These are phyloP conservation scores for Abscondita cerata DNA, from an alignment of 2,888 invertebrate species.

Conservation along the genomic window DNA sequence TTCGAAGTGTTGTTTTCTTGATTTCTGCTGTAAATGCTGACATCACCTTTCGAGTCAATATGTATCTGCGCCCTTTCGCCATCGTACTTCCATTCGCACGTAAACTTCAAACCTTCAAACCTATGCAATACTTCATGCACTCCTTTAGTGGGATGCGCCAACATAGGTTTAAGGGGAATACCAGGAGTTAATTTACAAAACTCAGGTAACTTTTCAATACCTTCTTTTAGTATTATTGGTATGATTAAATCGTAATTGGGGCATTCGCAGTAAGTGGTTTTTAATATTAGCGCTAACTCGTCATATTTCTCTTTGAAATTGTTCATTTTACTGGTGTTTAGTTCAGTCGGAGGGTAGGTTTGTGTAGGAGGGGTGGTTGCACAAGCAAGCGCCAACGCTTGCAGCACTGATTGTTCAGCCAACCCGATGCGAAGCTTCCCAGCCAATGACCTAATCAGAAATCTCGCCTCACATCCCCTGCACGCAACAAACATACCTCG, in stretches of 20 bases:
- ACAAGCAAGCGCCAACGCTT: slow-evolving; percentile 88
- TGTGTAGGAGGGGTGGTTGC: slow-evolving; percentile 80
- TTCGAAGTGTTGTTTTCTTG: slow-evolving; percentile 94
- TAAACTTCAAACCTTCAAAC: slow-evolving; percentile 78
- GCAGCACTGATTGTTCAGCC: slow-evolving; percentile 94
- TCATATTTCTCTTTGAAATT: slow-evolving; percentile 79
- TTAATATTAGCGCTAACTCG: slow-evolving; percentile 76
- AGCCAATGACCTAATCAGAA: slow-evolving; percentile 85
- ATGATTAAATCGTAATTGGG: slow-evolving; percentile 91
- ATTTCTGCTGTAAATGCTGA: slow-evolving; percentile 92
- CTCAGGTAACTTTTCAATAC: slow-evolving; percentile 74
- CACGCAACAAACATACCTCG: slow-evolving; percentile 93
- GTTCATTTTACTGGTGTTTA: slow-evolving; percentile 73
- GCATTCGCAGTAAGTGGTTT: slow-evolving; percentile 95
- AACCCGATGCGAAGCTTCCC: slow-evolving; percentile 96
- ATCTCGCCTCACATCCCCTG: slow-evolving; percentile 85
- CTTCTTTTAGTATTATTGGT: slow-evolving; percentile 77
- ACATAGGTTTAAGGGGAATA: slow-evolving; percentile 96
- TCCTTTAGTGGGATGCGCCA: slow-evolving; percentile 97
- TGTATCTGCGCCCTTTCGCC: slow-evolving; percentile 98
- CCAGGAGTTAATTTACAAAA: slow-evolving; percentile 90
- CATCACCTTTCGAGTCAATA: slow-evolving; percentile 67
- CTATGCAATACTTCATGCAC: slow-evolving; percentile 86
- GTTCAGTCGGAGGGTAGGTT: slow-evolving; percentile 65
- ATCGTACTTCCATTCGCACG: slow-evolving; percentile 99